Evolutionary conservation across 1,140 invertebrate species (phyloP).

Genomic region (Muscidifurax raptorellus): DNA sequence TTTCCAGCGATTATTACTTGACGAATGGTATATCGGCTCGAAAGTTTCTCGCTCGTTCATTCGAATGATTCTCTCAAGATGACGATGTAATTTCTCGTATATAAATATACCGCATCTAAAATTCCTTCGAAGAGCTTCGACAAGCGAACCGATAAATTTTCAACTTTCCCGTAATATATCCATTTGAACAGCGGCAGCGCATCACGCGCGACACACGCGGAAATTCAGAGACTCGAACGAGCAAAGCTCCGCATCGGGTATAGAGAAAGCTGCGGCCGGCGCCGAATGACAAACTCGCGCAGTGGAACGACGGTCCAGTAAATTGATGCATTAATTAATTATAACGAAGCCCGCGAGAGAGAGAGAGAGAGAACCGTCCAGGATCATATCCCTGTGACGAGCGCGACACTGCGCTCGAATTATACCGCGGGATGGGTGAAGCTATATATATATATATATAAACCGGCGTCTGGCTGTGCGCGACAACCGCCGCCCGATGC

Average conservation of each 20-base stretch:
- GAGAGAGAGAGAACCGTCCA: conserved; percentile 48
- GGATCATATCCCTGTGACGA: conserved; percentile 59
- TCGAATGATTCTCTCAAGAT: too few relatives aligned
- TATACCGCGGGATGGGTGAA: conserved; percentile 51
- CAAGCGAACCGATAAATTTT: too few relatives aligned
- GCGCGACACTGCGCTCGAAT: conserved; percentile 60
- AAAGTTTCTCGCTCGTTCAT: too few relatives aligned
- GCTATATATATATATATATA: too few relatives aligned
- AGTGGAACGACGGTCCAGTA: background rate
- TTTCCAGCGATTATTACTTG: background rate
- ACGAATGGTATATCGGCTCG: background rate
- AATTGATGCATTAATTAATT: conserved; percentile 66
- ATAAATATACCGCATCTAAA: too few relatives aligned
- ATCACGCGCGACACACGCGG: background rate
- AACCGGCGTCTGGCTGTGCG: conserved; percentile 59
- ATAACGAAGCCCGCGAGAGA: conserved; percentile 42
- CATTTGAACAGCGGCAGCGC: background rate
- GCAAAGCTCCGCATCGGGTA: background rate
- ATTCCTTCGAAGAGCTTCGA: too few relatives aligned
- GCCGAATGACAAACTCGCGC: conserved; percentile 32
- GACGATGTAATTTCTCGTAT: too few relatives aligned
- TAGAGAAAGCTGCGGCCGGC: background rate
- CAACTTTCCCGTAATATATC: too few relatives aligned
- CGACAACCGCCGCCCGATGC: conserved; percentile 30
- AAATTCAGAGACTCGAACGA: background rate